Evolutionary conservation across 1,140 invertebrate genomes (phyloP), one percentile per base, ranked within the genome.

Genomic region (Steinernema feltiae): DNA sequence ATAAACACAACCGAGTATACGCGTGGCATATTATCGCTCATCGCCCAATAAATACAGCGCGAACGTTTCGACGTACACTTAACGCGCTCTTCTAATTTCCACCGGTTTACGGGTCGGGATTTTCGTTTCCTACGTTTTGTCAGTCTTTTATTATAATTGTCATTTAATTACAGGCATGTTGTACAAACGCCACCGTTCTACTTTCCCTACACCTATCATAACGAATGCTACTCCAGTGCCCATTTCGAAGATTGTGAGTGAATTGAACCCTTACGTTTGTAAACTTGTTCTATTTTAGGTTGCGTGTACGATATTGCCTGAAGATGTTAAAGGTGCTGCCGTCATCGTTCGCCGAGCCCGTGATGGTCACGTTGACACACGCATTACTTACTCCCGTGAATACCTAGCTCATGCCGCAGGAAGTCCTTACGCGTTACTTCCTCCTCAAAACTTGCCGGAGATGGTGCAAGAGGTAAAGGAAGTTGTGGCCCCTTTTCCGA

Each of bases 341-440:
- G 31, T 76, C 27, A 53, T 76, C 24, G 35, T 72, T 32, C 21
- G 72, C 24, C 72, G 75, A 18, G 31, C 72, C 35, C 30, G 32
- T n/a, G 70, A 76, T n/a, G 75, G 75, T 32, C 53, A 76, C 21
- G 21, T 76, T 7, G 35, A 48, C 21, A 72, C 73, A 7, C 30
- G 71, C n/a, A 76, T 76, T 27, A 72, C 30, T 24, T 76, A 76
- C 35, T 27, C 71, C 3, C 30, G 75, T 7, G 71, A 76, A 7
- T 24, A 21, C 35, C 18, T 48, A n/a, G 18, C 21, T 48, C 53
- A 74, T 24, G 31, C 27, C 17, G 30, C 75, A 3, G n/a, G 3
- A 3, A 35, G 35, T 24, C 75, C 75, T n/a, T 76, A 48, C 24
- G 73, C 75, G 17, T 24, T 76, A 1, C 72, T 76, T 17, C 75